phyloP scores from a whole-genome alignment of 1,140 invertebrate species.

The Trigoniulus corallinus region DNA sequence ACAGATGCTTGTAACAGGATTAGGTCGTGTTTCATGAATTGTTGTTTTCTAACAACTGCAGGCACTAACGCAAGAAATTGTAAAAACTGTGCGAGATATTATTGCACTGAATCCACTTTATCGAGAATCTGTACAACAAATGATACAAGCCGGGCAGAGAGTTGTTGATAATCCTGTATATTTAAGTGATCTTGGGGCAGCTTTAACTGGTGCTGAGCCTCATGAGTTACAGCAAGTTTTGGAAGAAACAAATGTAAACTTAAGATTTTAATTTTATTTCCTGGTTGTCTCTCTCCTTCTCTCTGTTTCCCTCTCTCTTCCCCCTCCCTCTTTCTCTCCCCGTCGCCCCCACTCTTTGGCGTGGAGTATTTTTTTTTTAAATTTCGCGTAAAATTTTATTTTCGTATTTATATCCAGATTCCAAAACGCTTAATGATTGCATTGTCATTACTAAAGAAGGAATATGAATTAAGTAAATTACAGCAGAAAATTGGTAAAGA shows the following conservation, averaged over 20 bases:
- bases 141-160: constrained; percentile 84
- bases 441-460: constrained; percentile 85
- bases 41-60: constrained; percentile 21
- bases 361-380: too few relatives aligned
- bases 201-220: constrained; percentile 81
- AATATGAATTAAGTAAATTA: constrained; percentile 86
- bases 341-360: too few relatives aligned
- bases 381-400: too few relatives aligned
- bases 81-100: constrained; percentile 94
- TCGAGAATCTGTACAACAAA: constrained; percentile 69
- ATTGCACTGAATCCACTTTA: constrained; percentile 91
- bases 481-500: constrained; percentile 93
- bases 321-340: too few relatives aligned
- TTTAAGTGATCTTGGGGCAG: constrained; percentile 87
- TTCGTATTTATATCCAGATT: constrained; percentile 48
- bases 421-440: constrained; percentile 77
- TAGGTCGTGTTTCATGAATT: background rate
- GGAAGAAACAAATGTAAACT: constrained; percentile 80
- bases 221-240: constrained; percentile 83
- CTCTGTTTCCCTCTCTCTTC: too few relatives aligned
- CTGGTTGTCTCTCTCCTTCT: too few relatives aligned
- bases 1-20: background rate
- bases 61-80: constrained; percentile 90
- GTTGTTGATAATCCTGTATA: constrained; percentile 99
- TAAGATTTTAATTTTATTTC: constrained; percentile 4